These are phyloP conservation scores for Gobionotothen gibberifrons DNA, from an alignment of 2,797 vertebrate species.

Conservation along the genomic window DNA sequence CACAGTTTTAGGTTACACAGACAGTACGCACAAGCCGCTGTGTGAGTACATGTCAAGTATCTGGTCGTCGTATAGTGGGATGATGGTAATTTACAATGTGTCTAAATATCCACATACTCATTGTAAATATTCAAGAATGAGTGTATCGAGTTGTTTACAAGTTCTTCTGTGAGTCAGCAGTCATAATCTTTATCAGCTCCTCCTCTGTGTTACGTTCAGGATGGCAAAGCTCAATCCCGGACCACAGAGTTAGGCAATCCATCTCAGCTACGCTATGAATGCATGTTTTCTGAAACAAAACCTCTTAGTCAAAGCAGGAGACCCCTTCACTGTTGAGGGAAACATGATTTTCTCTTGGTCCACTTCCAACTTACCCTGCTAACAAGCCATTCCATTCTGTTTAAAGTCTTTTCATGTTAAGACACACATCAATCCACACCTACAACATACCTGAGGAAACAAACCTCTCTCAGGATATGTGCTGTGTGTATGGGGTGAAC, in stretches of 20 bases:
- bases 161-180: conserved; percentile 64
- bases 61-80: conserved; percentile 32
- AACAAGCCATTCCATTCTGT: conserved; percentile 84
- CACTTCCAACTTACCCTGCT: conserved; percentile 66
- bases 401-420: conserved; percentile 87
- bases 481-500: conserved; percentile 80
- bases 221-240: conserved; percentile 30
- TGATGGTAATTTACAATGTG: neutral
- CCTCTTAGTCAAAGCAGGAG: conserved; percentile 32
- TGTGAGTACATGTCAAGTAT: conserved; percentile 31
- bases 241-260: conserved; percentile 55
- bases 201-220: conserved; percentile 48
- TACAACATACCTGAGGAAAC: conserved; percentile 89
- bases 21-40: conserved; percentile 8
- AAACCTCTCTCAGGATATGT: conserved; percentile 84
- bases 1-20: conserved; percentile 38
- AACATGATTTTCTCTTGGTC: conserved; percentile 69
- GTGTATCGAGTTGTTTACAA: conserved; percentile 53
- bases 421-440: conserved; percentile 89
- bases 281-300: conserved; percentile 40
- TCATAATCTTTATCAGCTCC: conserved; percentile 63
- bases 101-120: conserved; percentile 34
- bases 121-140: conserved; percentile 51
- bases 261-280: conserved; percentile 18
- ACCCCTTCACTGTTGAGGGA: conserved; percentile 57